Conservation (phyloP, 2,888 invertebrate genomes). For the Pediacus dermestoides region DNA sequence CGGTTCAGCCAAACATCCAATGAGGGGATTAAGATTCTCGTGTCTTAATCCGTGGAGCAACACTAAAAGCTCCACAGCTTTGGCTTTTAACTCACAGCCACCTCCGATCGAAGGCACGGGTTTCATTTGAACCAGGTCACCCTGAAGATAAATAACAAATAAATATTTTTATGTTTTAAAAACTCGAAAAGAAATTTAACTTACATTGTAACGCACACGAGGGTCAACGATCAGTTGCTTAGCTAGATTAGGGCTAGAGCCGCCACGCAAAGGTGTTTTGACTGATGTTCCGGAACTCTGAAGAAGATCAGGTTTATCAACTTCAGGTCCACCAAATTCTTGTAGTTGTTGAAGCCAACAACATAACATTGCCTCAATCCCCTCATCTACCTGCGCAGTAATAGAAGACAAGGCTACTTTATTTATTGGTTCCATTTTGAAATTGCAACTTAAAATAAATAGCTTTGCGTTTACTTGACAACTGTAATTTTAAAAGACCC, state of each 20-base stretch:
- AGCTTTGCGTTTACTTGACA: too few species aligned
- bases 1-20: conserved; percentile 80
- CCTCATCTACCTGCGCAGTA: conserved; percentile 68
- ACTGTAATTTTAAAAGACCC: too few species aligned
- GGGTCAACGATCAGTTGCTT: conserved; percentile 64
- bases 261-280: conserved; percentile 52
- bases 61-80: conserved; percentile 74
- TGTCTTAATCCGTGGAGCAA: conserved; percentile 81
- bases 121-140: conserved; percentile 86
- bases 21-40: conserved; percentile 86
- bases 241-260: conserved; percentile 56
- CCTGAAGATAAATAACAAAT: conserved; percentile 61
- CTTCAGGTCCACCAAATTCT: conserved; percentile 78
- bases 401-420: too few species aligned
- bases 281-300: conserved; percentile 67
- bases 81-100: conserved; percentile 67
- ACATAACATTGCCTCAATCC: conserved; percentile 81
- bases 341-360: conserved; percentile 82
- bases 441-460: too few species aligned
- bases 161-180: not conserved
- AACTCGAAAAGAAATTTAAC: conserved; percentile 34
- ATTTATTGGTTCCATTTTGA: too few species aligned
- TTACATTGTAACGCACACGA: conserved; percentile 79
- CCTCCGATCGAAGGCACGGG: conserved; percentile 58
- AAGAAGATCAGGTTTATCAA: conserved; percentile 79